Base-by-base conservation (phyloP, 92 coral and sea anemone species). In the Zoanthus sociatus region DNA sequence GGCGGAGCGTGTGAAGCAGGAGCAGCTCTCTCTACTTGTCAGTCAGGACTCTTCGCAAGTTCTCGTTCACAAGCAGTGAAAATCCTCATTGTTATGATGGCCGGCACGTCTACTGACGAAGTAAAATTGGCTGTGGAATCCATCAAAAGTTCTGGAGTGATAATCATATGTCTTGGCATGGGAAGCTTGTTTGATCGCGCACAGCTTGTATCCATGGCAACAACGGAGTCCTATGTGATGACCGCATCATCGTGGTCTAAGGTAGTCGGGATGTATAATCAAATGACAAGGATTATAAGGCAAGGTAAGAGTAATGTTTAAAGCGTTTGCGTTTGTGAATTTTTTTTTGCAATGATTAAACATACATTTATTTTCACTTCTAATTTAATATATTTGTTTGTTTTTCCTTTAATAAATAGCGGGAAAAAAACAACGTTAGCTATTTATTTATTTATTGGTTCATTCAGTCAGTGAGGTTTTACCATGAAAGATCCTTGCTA, bases 131-230 rank as follows among this genome's bases (percentile, higher is more conserved):
- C 78, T 26, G 88, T 87, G 37, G 84, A 32, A 15, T 42, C 71
- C 15, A 17, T 90, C 10, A 90, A 67, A 78, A 76, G 78, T 12
- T 76, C 90, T 6, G 91, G 91, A 9, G 84, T 90, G 17, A 87
- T 30, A 5, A 73, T 87, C 2, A 14, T 90, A 60, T 87, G 90
- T 17, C 93, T 90, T 17, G 93, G 93, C 8, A 90, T 90, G 91
- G 96, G 96, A 61, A 81, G 83, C 16, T 86, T 87, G 13, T 87
- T 88, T 70, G 94, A 89, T 58, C 88, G 71, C 44, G 58, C 93
- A 7, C 96, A 93, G 46, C 84, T 93, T 44, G 77, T 84, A 20
- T 84, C 94, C 20, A 91, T 93, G 91, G 96, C 96, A 42, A 77
- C 72, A 9, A 68, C 71, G 55, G 84, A 93, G 18, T 84, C 96